These are phyloP conservation scores for Drosophila obscura DNA, from an alignment of 1,140 invertebrate genomes.

Conservation along the genomic window DNA sequence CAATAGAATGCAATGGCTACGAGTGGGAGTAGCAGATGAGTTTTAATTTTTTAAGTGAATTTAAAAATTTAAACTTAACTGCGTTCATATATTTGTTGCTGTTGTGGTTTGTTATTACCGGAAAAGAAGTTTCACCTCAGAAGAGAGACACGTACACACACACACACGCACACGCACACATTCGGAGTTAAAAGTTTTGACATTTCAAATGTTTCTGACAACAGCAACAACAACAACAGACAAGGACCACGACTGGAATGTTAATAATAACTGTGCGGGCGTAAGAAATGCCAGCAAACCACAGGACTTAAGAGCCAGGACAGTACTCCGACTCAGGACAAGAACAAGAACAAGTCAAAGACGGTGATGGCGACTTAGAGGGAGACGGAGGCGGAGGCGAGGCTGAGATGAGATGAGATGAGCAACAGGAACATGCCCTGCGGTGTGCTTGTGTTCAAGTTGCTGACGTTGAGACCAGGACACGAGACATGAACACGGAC, in stretches of 20 bases:
- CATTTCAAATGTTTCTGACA: constrained; percentile 81
- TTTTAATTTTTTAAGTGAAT: constrained; percentile 78
- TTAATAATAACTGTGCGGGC: constrained; percentile 74
- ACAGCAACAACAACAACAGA: constrained; percentile 40
- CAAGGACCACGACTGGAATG: constrained; percentile 1
- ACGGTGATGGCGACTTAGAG: constrained; percentile 6
- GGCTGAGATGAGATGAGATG: constrained; percentile 39
- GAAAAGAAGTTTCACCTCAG: constrained; percentile 27
- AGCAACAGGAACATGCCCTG: constrained; percentile 76
- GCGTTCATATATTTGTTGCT: background rate
- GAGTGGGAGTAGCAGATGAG: constrained; percentile 9
- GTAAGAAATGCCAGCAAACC: constrained; percentile 43
- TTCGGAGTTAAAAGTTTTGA: constrained; percentile 68
- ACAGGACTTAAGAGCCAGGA: constrained; percentile 1
- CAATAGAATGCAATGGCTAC: too few relatives aligned
- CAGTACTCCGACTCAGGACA: background rate
- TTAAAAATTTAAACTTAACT: constrained; percentile 71
- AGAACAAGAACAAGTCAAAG: constrained; percentile 11
- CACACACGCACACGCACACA: constrained; percentile 2
- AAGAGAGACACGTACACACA: constrained; percentile 16
- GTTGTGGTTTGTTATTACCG: constrained; percentile 1
- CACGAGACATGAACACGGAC: constrained; percentile 42
- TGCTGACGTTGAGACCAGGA: constrained; percentile 58
- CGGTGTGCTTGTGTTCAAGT: constrained; percentile 57
- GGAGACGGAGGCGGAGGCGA: background rate